phyloP scores from a whole-genome alignment of 2,797 vertebrate species.

The Paguma larvata region DNA sequence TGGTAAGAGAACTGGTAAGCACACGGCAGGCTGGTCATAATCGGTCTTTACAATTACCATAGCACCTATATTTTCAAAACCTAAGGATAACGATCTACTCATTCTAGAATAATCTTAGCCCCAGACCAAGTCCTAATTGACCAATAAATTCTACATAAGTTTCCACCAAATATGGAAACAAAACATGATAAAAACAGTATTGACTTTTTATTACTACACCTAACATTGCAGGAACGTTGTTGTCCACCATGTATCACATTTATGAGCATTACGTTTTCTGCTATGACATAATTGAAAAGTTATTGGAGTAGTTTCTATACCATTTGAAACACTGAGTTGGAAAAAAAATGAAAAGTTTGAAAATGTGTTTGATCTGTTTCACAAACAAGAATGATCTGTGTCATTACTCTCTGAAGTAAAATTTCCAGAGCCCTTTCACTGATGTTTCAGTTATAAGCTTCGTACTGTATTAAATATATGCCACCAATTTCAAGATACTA shows the following conservation, averaged over 20 bases:
- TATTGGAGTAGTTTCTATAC: neutral
- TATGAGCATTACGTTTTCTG: constrained; percentile 16
- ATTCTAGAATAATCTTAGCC: neutral
- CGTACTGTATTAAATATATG: constrained; percentile 29
- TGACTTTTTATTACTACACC: constrained; percentile 37
- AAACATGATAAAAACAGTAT: constrained; percentile 14
- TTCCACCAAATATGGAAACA: constrained; percentile 52
- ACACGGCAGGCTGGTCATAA: neutral
- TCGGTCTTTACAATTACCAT: neutral
- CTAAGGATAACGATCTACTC: neutral
- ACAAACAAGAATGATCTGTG: constrained; percentile 15
- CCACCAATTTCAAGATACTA: constrained; percentile 14
- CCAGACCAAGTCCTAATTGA: neutral
- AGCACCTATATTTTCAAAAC: constrained; percentile 28
- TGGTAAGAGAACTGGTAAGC: neutral
- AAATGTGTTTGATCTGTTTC: constrained; percentile 29
- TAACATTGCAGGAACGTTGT: neutral
- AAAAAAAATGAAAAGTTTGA: constrained; percentile 16
- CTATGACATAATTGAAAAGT: constrained; percentile 22
- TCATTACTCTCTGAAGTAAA: constrained; percentile 18
- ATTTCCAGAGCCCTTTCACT: constrained; percentile 40
- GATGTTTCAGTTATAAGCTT: constrained; percentile 23
- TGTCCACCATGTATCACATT: constrained; percentile 20
- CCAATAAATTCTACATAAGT: neutral
- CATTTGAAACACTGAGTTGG: neutral